Percentiles rank a stretch among this genome's conserved stretches.
These are phyloP conservation scores for Dicranocentrus wangi DNA, from an alignment of 2,888 invertebrate species.

Conservation along the genomic window DNA sequence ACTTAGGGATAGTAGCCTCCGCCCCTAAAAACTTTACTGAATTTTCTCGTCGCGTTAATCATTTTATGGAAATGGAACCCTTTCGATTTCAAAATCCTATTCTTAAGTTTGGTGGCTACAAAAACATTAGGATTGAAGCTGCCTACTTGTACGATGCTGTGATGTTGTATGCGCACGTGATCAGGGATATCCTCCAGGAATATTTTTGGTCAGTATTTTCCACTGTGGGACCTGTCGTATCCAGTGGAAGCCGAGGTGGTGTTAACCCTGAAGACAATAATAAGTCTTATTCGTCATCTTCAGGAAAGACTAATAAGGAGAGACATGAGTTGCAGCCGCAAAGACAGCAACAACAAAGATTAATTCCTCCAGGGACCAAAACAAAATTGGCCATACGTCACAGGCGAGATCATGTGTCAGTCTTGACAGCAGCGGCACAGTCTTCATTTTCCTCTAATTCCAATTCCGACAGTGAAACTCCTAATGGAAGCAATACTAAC, in stretches of 20 bases:
- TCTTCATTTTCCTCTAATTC: background rate
- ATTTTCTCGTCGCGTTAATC: constrained; percentile 79
- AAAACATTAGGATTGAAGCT: constrained; percentile 83
- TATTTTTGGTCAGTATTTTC: constrained; percentile 73
- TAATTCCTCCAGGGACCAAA: constrained; percentile 44
- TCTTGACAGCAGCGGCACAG: constrained; percentile 27
- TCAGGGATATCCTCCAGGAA: constrained; percentile 46
- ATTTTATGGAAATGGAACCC: constrained; percentile 87
- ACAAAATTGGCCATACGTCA: constrained; percentile 58
- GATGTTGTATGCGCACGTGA: constrained; percentile 82
- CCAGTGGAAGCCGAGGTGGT: constrained; percentile 11
- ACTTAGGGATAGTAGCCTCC: constrained; percentile 80
- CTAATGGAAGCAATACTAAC: background rate
- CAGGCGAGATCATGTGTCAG: constrained; percentile 51
- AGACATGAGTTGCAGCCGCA: background rate
- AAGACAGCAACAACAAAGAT: constrained; percentile 44
- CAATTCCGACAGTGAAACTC: constrained; percentile 8
- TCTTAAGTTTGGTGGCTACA: constrained; percentile 82
- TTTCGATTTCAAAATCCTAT: constrained; percentile 91
- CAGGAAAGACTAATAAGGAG: constrained; percentile 9
- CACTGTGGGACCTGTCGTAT: constrained; percentile 16
- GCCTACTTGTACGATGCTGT: constrained; percentile 92
- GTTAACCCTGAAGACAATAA: background rate
- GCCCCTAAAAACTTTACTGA: constrained; percentile 76
- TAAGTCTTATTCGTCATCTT: background rate